Conservation (phyloP, 2,888 invertebrate genomes). For the Leptinotarsa juncta region DNA sequence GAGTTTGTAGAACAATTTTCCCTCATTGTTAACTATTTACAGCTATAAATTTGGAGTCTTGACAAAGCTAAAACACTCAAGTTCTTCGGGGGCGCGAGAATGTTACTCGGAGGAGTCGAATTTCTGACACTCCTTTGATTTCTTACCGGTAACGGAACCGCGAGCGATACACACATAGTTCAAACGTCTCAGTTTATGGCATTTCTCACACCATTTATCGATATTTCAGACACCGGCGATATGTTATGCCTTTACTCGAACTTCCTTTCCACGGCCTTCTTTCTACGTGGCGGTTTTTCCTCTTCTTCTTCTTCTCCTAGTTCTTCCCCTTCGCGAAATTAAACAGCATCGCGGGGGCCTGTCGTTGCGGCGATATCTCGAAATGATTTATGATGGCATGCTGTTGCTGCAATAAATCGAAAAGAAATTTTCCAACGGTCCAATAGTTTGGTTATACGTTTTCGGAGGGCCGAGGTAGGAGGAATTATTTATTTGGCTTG, state of each 20-base stretch:
- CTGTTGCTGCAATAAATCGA: conserved; percentile 58
- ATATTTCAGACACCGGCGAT: conserved; percentile 28
- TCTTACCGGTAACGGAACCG: conserved; percentile 54
- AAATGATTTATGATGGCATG: conserved; percentile 62
- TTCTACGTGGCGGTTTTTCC: not conserved
- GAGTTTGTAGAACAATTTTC: conserved; percentile 18
- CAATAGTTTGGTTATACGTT: conserved; percentile 41
- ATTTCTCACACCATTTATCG: conserved; percentile 53
- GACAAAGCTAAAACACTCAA: conserved; percentile 32
- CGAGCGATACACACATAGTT: conserved; percentile 35
- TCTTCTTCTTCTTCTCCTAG: conserved; percentile 4
- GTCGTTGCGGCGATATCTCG: conserved; percentile 59
- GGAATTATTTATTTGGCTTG: conserved; percentile 33
- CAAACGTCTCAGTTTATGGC: conserved; percentile 53
- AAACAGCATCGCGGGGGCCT: conserved; percentile 45
- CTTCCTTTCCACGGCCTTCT: conserved; percentile 2
- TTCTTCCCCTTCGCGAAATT: conserved; percentile 28
- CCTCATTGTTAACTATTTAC: conserved; percentile 22
- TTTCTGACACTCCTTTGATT: conserved; percentile 56
- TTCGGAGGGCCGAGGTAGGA: conserved; percentile 22
- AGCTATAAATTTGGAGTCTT: conserved; percentile 30
- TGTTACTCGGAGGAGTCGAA: conserved; percentile 50
- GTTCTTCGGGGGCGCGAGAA: conserved; percentile 32
- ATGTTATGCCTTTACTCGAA: conserved; percentile 17
- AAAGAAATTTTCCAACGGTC: conserved; percentile 50